Evolutionary conservation across 1,140 invertebrate genomes (phyloP), one percentile per base, ranked within the genome.

Genomic region (Oppia nitens): DNA sequence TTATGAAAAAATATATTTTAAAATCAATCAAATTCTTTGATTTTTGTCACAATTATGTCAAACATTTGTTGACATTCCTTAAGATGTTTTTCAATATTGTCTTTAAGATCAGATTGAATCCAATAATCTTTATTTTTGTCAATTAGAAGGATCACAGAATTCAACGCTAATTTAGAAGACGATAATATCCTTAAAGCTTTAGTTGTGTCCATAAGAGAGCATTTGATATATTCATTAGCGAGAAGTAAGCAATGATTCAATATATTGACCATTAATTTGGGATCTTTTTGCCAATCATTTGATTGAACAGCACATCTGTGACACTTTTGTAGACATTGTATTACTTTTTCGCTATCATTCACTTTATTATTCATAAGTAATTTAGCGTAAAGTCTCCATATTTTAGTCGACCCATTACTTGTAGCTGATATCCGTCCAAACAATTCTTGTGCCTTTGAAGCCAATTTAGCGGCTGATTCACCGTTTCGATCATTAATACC

Each of bases 311-410:
- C 66, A 67, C 68, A 72, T 50, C 74, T 67, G 52, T 76, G 66
- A 40, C 76, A 68, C 65, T 77, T 78, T 67, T 77, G 76, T 32
- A 76, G 69, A 27, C 69, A 70, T 64, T 73, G 68, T 72, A 76
- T 71, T 72, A 78, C 66, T 78, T 77, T 66, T 76, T 78, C 60
- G 66, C 74, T 72, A 67, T 77, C 57, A 3, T 60, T 20, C n/a
- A 28, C 21, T 49, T 66, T 59, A 32, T 27, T 70, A 48, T 76
- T 68, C 14, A 59, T 54, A 28, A 48, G 55, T 47, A 90, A 69
- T 64, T 81, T 72, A 0, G 83, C 83, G 66, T 91, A 89, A 12
- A 87, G 68, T 66, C 81, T 77, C 87, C 87, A 92, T 29, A 90
- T 66, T 40, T 80, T 76, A 0, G 80, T 75, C 66, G 85, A 81